Evolutionary conservation across 2,113 vertebrate species (phyloP).

Genomic region (Spea bombifrons): DNA sequence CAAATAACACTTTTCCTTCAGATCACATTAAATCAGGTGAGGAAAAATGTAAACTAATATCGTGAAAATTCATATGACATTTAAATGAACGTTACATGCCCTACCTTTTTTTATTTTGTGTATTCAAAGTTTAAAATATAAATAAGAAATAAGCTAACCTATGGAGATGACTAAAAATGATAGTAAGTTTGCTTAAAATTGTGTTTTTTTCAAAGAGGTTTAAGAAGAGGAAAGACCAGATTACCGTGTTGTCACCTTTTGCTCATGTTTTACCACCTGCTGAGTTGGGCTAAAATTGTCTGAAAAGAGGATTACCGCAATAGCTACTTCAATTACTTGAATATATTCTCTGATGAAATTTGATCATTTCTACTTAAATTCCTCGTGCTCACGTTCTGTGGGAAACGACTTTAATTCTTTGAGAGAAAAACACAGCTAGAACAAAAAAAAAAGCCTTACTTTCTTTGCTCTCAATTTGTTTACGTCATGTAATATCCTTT

Average conservation of each 20-base stretch:
- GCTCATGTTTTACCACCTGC: constrained; percentile 58
- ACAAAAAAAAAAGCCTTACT: constrained; percentile 50
- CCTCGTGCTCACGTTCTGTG: constrained; percentile 65
- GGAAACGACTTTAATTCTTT: constrained; percentile 61
- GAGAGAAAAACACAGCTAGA: constrained; percentile 60
- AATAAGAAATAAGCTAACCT: too few species aligned
- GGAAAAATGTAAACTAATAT: constrained; percentile 1
- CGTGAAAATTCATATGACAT: constrained; percentile 3
- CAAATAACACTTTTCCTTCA: constrained; percentile 10
- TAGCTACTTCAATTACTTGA: constrained; percentile 59
- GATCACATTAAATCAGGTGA: constrained; percentile 10
- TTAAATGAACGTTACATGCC: background rate
- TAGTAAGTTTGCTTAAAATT: constrained; percentile 7
- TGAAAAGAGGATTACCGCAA: constrained; percentile 69
- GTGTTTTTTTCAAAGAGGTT: constrained; percentile 47
- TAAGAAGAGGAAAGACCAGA: constrained; percentile 52
- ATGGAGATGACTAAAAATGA: too few species aligned
- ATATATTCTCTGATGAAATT: constrained; percentile 61
- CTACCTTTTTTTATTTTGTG: background rate
- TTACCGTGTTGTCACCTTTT: constrained; percentile 62
- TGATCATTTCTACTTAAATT: constrained; percentile 60
- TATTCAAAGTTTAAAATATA: too few species aligned
- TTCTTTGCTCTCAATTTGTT: constrained; percentile 13
- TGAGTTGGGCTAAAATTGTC: constrained; percentile 60
- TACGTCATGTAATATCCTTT: constrained; percentile 10